Evolutionary conservation across 1,140 invertebrate genomes (phyloP).

Genomic region (Monochamus saltuarius): DNA sequence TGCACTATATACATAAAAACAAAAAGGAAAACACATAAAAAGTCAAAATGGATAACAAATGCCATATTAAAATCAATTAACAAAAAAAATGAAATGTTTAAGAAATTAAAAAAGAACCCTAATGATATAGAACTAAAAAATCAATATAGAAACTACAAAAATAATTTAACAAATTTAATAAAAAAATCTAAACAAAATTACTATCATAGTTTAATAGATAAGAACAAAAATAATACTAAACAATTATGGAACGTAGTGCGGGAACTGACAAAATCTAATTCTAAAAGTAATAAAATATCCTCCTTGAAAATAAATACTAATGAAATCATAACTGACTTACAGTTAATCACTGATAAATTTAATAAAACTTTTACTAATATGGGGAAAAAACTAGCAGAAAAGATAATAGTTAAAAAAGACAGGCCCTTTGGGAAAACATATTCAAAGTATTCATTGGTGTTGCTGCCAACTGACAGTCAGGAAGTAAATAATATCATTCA

Average conservation of each 20-base stretch:
- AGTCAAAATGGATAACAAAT: background rate
- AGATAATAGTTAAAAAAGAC: background rate
- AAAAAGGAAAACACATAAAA: background rate
- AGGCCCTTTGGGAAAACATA: too few relatives aligned
- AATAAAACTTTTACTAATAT: conserved; percentile 3
- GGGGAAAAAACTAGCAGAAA: background rate
- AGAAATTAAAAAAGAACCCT: background rate
- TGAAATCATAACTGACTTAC: too few relatives aligned
- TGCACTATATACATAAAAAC: too few relatives aligned
- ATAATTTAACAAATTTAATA: conserved; percentile 2
- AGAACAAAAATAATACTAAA: background rate
- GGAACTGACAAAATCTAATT: too few relatives aligned
- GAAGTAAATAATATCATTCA: too few relatives aligned
- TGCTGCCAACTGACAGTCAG: too few relatives aligned
- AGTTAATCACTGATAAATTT: background rate
- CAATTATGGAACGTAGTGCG: background rate
- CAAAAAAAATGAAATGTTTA: conserved; percentile 6
- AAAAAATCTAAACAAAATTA: background rate
- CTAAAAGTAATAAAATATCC: too few relatives aligned
- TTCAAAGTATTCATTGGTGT: too few relatives aligned
- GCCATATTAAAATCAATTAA: conserved; percentile 1
- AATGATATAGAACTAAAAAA: background rate
- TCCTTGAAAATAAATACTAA: too few relatives aligned
- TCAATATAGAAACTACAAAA: background rate
- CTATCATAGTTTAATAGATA: background rate